Percentiles rank a stretch among this genome's conserved stretches.
Evolutionary conservation across 2,113 vertebrate genomes (phyloP).

Genomic region (Silurus meridionalis): DNA sequence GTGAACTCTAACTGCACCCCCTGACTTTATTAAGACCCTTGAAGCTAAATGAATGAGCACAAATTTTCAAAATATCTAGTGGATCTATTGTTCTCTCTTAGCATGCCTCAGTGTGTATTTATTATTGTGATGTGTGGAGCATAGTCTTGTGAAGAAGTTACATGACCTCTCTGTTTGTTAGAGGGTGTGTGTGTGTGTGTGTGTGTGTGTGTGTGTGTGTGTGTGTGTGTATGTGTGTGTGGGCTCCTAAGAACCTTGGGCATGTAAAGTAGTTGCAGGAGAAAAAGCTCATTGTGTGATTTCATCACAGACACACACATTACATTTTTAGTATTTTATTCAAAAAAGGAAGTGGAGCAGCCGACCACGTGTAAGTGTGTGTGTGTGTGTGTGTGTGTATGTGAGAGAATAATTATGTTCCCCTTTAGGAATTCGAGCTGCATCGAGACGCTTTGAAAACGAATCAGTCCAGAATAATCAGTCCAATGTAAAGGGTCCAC

Average conservation of each 20-base stretch:
- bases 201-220: constrained; percentile 18
- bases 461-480: too few species aligned
- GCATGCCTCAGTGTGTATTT: not conserved
- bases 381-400: not conserved
- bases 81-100: not conserved
- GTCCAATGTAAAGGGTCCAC: too few species aligned
- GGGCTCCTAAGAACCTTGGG: constrained; percentile 34
- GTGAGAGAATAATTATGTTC: not conserved
- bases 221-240: constrained; percentile 28
- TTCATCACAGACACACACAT: constrained; percentile 24
- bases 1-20: too few species aligned
- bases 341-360: constrained; percentile 45
- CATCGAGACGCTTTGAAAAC: too few species aligned
- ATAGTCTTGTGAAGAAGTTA: not conserved
- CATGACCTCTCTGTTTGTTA: constrained; percentile 4
- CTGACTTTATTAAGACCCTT: too few species aligned
- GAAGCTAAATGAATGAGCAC: too few species aligned
- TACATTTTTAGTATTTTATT: constrained; percentile 43
- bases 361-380: not conserved
- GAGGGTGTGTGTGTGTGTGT: not conserved
- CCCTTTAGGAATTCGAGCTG: too few species aligned
- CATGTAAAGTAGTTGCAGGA: constrained; percentile 39
- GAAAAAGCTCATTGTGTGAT: constrained; percentile 54
- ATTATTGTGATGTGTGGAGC: not conserved
- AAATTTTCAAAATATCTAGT: too few species aligned